Evolutionary conservation across 2,113 vertebrate species (phyloP), one percentile per base, ranked within the genome.

Genomic region (Pontoporia blainvillei): DNA sequence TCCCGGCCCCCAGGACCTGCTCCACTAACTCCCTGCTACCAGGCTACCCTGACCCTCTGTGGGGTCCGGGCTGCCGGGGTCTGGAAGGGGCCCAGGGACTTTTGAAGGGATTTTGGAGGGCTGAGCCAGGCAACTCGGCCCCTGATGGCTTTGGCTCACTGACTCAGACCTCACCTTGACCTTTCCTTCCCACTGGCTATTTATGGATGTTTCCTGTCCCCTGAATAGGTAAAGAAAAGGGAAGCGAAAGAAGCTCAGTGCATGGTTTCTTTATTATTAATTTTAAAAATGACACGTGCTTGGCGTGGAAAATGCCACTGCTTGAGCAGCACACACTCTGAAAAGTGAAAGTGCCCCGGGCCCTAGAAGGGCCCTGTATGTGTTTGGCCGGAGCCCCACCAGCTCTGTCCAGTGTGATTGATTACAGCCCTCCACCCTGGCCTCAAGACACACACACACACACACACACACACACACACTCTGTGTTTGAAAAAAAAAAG

Each of bases 141-240:
- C 23, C 44, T 17, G 10, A 8, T 13, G 44, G 64, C 61, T 86
- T 49, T 25, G 8, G 34, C 75, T 78, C 25, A 5, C 62, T 79
- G 66, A 39, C 82, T 61, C 49, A 36, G 78, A 54, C 76, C 27
- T 61, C 27, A 12, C 52, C 82, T 61, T 49, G 72, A 81, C n/a
- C 54, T 79, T 69, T 91, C 85, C 62, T 94, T 52, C 46, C 89
- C 57, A 2, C 25, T 20, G 49, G 49, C 86, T 96, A 46, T 41
- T 94, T 87, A 52, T 23, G 82, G 87, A 82, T 2, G 3, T 91
- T 86, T 97, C 91, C 90, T 89, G 83, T 29, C 72, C 62, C 49
- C 72, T 71, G n/a, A 95, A 84, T 91, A 95, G 90, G 64, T 93
- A 23, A 79, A 90, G 81, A 78, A 92, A 94, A 62, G 39, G 81